These are phyloP conservation scores for Ispidina picta DNA, from an alignment of 2,797 vertebrate species.

Conservation along the genomic window DNA sequence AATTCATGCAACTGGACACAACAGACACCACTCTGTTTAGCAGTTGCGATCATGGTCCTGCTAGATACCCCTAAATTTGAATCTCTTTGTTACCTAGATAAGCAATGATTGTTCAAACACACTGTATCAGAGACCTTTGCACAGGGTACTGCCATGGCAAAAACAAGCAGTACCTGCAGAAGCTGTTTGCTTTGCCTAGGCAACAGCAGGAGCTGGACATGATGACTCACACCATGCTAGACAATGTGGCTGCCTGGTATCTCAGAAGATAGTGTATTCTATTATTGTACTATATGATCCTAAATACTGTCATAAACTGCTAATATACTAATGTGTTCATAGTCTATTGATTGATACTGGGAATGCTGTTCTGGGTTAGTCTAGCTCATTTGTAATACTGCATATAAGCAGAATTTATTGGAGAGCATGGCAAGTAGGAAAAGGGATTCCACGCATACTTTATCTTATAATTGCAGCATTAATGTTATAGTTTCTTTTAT, in stretches of 20 bases:
- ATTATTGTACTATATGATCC: constrained; percentile 53
- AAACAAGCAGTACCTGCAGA: constrained; percentile 25
- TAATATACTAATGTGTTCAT: constrained; percentile 66
- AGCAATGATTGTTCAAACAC: constrained; percentile 53
- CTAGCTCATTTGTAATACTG: constrained; percentile 35
- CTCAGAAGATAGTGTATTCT: constrained; percentile 22
- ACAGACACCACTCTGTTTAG: background rate
- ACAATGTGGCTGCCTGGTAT: background rate
- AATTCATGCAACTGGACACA: background rate
- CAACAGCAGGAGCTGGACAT: constrained; percentile 20
- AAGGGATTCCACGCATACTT: constrained; percentile 43
- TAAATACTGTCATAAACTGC: constrained; percentile 67
- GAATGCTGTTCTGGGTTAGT: constrained; percentile 37
- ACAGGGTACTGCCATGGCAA: constrained; percentile 26
- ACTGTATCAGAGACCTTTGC: constrained; percentile 63
- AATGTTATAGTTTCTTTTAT: background rate
- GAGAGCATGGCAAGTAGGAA: background rate
- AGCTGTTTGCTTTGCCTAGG: constrained; percentile 51
- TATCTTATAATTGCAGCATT: background rate
- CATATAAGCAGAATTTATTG: constrained; percentile 46
- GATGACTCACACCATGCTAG: background rate
- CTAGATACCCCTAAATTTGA: constrained; percentile 24
- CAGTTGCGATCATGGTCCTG: background rate
- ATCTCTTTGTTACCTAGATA: constrained; percentile 46
- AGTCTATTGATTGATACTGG: constrained; percentile 58